phyloP scores from a whole-genome alignment of 2,888 invertebrate species.

The Cheilosia variabilis region DNA sequence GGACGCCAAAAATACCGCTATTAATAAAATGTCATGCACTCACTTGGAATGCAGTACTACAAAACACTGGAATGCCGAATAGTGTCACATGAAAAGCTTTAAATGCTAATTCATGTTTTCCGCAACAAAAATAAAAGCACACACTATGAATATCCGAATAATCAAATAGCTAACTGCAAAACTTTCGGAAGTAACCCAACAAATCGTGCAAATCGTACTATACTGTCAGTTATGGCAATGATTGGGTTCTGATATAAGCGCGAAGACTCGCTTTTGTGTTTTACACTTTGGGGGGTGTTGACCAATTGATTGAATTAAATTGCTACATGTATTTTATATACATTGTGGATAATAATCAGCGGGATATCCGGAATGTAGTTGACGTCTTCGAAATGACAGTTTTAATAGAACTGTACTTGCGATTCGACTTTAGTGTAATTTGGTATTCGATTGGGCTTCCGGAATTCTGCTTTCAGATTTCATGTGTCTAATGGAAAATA shows the following conservation, averaged over 20 bases:
- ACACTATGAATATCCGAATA: no score
- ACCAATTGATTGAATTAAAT: constrained; percentile 32
- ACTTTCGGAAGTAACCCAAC: constrained; percentile 1
- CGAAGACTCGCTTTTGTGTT: background rate
- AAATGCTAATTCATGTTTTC: no score
- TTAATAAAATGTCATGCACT: no score
- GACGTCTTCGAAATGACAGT: constrained; percentile 4
- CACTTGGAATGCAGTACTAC: no score
- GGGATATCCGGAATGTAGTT: constrained; percentile 14
- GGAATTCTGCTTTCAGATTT: no score
- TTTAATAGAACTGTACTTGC: background rate
- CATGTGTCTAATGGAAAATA: no score
- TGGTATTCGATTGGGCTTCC: no score
- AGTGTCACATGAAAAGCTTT: no score
- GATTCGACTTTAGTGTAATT: no score
- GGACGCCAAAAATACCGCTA: no score
- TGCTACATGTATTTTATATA: background rate
- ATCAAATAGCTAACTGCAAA: background rate
- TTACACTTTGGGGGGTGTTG: constrained; percentile 18
- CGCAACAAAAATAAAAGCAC: no score
- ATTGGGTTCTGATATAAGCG: constrained; percentile 20
- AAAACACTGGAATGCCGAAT: no score
- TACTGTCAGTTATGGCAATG: constrained; percentile 16
- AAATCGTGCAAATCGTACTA: constrained; percentile 1
- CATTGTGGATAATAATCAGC: background rate